Evolutionary conservation across 2,888 invertebrate species (phyloP).

Genomic region (Dendrolimus houi): DNA sequence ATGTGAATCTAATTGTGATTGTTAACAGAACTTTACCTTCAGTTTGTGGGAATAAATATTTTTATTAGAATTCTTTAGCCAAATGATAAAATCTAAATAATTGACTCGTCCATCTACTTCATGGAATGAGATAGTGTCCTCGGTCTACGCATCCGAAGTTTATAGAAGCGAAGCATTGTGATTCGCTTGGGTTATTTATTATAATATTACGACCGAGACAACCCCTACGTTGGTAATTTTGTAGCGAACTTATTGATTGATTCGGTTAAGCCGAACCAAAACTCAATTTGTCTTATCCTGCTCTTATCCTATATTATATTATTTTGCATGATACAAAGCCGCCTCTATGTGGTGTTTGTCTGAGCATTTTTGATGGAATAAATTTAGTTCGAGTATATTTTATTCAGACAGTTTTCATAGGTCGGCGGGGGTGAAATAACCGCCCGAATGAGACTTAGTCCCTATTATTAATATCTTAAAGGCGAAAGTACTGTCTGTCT

Average conservation of each 20-base stretch:
- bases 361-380: not conserved
- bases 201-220: slow-evolving; percentile 1
- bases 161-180: too few species aligned
- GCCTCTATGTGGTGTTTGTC: slow-evolving; percentile 2
- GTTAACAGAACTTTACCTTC: too few species aligned
- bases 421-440: not conserved
- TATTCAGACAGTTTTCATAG: not conserved
- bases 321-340: slow-evolving; percentile 11
- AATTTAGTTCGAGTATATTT: not conserved
- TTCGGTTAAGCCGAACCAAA: slow-evolving; percentile 22
- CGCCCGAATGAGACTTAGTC: not conserved
- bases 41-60: too few species aligned
- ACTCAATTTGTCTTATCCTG: slow-evolving; percentile 28
- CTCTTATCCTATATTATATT: slow-evolving; percentile 15
- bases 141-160: too few species aligned
- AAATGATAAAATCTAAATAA: too few species aligned
- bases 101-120: too few species aligned
- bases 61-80: too few species aligned
- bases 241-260: slow-evolving; percentile 25
- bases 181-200: too few species aligned
- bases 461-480: too few species aligned
- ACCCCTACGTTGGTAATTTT: slow-evolving; percentile 14
- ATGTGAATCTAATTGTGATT: too few species aligned
- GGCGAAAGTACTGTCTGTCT: too few species aligned
- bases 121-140: too few species aligned